Evolutionary conservation across 2,888 invertebrate genomes (phyloP), one percentile per base, ranked within the genome.

Genomic region (Carabus problematicus): DNA sequence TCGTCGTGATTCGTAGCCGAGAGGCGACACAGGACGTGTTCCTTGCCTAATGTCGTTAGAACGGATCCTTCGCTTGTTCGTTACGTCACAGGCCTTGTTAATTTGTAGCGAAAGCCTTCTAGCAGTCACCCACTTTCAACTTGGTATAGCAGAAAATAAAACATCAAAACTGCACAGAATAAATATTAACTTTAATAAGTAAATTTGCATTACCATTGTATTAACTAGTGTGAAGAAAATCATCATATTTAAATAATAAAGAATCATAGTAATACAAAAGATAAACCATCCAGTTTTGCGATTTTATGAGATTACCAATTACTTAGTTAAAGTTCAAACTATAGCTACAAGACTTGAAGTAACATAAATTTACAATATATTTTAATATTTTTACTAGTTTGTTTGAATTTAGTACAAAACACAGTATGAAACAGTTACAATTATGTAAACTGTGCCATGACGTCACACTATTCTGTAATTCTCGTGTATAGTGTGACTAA

Each of bases 41-140:
- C 52, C 16, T 16, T 16, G 52, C 16, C 18, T 52, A 52, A 52
- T 52, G 52, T 52, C 12, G 52, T 52, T 52, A 52, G 18, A 14
- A 45, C n/a, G 14, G 52, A 45, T n/a, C 49, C 49, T 52, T 49
- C 49, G 49, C 52, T 3, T 18, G 9, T 12, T 52, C 52, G 52
- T 52, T 52, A 45, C 52, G 52, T 52, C 19, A 52, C 52, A 19
- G 52, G 19, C 52, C 52, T 12, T 18, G 52, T 52, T 52, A 52
- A 52, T 52, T 52, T 12, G 19, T 18, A 16, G 52, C 52, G 14
- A 52, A 52, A 52, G n/a, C 52, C 52, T 52, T 19, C 18, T 19
- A 52, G 52, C 52, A 18, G 19, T 18, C 52, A 52, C 19, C 52
- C 52, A 18, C 52, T 52, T 52, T 16, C 4, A 16, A 52, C 4